phyloP scores from a whole-genome alignment of 2,113 vertebrate genomes.

The Atractosteus spatula region DNA sequence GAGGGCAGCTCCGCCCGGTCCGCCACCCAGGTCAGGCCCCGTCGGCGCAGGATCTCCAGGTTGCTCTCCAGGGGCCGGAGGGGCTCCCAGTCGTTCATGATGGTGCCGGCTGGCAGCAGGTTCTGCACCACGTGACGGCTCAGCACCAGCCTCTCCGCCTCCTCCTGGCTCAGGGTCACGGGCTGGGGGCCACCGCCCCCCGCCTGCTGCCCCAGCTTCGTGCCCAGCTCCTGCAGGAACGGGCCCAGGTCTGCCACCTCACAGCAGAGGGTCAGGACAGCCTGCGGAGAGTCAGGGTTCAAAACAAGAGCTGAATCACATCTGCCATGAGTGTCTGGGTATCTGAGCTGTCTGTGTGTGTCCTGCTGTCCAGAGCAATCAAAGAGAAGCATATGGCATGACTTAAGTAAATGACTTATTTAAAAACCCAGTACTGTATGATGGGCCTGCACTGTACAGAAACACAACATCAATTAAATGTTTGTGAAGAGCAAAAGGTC shows the following conservation, averaged over 20 bases:
- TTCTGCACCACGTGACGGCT: not conserved
- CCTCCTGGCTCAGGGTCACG: not conserved
- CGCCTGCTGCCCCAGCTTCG: not conserved
- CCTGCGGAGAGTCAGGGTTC: not conserved
- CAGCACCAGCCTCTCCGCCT: not conserved
- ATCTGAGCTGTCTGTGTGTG: too few relatives aligned
- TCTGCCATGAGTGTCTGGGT: too few relatives aligned
- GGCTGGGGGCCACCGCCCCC: not conserved
- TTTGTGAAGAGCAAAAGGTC: too few relatives aligned
- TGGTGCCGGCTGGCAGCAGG: not conserved
- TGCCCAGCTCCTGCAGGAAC: not conserved
- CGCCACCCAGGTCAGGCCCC: not conserved
- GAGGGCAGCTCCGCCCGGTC: not conserved
- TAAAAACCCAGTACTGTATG: too few relatives aligned
- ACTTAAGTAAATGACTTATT: too few relatives aligned
- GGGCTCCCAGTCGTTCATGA: not conserved
- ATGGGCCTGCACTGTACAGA: too few relatives aligned
- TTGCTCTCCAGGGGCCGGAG: not conserved
- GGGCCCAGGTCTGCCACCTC: not conserved
- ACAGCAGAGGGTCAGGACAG: not conserved
- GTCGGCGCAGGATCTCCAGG: not conserved
- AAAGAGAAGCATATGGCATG: too few relatives aligned
- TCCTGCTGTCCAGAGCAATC: too few relatives aligned
- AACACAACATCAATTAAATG: too few relatives aligned
- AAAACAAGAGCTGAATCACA: too few relatives aligned